A percentile compares a stretch with the other conserved stretches of the same genome.
Conservation (phyloP, 2,113 vertebrate genomes). For the Mungos mungo region DNA sequence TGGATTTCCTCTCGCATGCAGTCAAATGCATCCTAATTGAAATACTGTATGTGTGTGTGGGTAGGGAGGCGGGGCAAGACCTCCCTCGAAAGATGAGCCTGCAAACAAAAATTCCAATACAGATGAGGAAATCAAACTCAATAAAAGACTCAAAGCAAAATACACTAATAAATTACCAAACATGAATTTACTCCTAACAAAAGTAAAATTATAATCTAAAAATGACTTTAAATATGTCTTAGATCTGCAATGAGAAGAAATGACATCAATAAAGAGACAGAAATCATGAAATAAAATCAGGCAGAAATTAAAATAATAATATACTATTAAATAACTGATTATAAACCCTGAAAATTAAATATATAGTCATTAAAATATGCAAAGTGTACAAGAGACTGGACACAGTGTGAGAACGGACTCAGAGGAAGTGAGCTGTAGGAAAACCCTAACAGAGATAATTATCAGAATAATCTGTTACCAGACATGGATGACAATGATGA, state of each 20-base stretch:
- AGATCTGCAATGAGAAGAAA: neutral
- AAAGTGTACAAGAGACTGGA: neutral
- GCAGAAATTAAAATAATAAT: neutral
- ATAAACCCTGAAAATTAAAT: constrained; percentile 22
- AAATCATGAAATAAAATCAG: neutral
- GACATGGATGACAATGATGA: neutral
- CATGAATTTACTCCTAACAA: neutral
- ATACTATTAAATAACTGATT: neutral
- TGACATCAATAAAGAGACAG: neutral
- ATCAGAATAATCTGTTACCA: neutral
- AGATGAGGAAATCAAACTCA: neutral
- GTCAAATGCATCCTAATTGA: neutral
- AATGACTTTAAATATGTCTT: neutral
- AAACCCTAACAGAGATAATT: neutral
- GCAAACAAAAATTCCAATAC: neutral
- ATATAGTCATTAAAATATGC: neutral
- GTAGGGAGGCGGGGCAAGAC: neutral
- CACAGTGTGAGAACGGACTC: neutral
- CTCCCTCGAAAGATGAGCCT: neutral
- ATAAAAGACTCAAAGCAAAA: neutral
- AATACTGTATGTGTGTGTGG: neutral
- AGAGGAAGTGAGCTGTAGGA: neutral
- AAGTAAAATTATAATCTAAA: neutral
- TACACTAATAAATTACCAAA: neutral
- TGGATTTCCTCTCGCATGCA: neutral